Percentiles rank a stretch among this genome's conserved stretches.
Conservation (phyloP, 1,140 invertebrate species). For the Ips nitidus region DNA sequence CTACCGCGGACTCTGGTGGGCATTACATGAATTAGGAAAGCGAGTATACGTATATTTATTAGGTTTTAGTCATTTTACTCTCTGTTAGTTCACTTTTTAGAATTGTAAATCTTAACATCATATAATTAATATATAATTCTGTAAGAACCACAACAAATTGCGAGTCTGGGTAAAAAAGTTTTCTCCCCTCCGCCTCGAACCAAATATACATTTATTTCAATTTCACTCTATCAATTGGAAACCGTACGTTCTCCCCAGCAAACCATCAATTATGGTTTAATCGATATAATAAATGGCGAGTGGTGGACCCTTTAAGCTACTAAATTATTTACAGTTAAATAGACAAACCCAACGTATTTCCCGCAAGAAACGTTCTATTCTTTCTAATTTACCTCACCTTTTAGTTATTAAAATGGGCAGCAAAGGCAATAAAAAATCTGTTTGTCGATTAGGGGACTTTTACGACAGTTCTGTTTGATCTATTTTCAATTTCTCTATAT, state of each 20-base stretch:
- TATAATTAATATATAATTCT: too few relatives aligned
- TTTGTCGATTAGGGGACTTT: conserved; percentile 14
- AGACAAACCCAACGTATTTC: conserved; percentile 35
- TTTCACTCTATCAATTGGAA: conserved; percentile 36
- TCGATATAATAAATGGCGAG: conserved; percentile 37
- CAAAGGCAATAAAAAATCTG: not conserved
- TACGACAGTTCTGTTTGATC: not conserved
- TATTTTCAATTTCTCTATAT: not conserved
- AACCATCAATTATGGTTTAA: conserved; percentile 41
- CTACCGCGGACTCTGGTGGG: too few relatives aligned
- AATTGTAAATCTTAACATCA: too few relatives aligned
- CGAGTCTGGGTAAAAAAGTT: too few relatives aligned
- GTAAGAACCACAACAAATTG: too few relatives aligned
- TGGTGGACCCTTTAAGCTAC: conserved; percentile 32
- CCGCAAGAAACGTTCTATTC: conserved; percentile 20
- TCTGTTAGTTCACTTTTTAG: too few relatives aligned
- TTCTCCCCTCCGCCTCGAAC: too few relatives aligned
- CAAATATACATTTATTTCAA: conserved; percentile 39
- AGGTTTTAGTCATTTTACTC: too few relatives aligned
- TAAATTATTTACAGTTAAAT: conserved; percentile 37
- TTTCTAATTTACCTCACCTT: conserved; percentile 24
- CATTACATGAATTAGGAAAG: too few relatives aligned
- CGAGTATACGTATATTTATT: too few relatives aligned
- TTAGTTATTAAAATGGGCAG: not conserved
- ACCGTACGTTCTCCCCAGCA: conserved; percentile 31